A percentile compares a stretch with the other conserved stretches of the same genome.
These are phyloP conservation scores for Crossaster papposus DNA, from an alignment of 53 echinoderm and acorn worm genomes.

Conservation along the genomic window DNA sequence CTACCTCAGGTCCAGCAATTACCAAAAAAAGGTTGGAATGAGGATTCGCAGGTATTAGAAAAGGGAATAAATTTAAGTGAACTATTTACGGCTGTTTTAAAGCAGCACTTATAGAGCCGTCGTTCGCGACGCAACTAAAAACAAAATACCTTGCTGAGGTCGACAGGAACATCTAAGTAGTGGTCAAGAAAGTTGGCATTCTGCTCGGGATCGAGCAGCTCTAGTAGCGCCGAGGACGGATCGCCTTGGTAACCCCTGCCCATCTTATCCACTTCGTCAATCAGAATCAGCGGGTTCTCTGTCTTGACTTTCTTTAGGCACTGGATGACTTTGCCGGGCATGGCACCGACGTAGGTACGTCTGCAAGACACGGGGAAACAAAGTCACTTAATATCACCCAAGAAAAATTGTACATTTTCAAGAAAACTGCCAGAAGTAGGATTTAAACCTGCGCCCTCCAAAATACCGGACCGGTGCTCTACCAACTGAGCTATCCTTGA, in stretches of 20 bases:
- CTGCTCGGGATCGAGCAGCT: constrained; percentile 95
- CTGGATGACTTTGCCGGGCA: constrained; percentile 97
- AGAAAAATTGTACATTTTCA: no score
- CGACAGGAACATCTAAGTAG: constrained; percentile 95
- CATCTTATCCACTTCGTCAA: constrained; percentile 98
- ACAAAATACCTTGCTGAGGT: constrained; percentile 83
- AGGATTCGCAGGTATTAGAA: no score
- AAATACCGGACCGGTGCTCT: no score
- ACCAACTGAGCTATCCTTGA: no score
- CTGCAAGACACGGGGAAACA: constrained; percentile 31
- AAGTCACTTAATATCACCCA: neutral
- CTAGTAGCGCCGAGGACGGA: constrained; percentile 92
- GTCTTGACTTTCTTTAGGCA: constrained; percentile 98
- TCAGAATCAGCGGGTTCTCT: constrained; percentile 91
- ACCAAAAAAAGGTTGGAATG: no score
- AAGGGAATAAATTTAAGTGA: no score
- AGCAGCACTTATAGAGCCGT: no score
- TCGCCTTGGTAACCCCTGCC: constrained; percentile 97
- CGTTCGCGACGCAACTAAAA: no score
- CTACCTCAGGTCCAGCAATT: no score
- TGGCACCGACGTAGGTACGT: constrained; percentile 96
- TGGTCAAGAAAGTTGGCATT: constrained; percentile 95
- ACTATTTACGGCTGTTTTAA: neutral
- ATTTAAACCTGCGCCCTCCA: no score
- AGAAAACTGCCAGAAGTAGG: no score